Base-by-base conservation (phyloP, 2,113 vertebrate species). In the Mormyrus iriodes region DNA sequence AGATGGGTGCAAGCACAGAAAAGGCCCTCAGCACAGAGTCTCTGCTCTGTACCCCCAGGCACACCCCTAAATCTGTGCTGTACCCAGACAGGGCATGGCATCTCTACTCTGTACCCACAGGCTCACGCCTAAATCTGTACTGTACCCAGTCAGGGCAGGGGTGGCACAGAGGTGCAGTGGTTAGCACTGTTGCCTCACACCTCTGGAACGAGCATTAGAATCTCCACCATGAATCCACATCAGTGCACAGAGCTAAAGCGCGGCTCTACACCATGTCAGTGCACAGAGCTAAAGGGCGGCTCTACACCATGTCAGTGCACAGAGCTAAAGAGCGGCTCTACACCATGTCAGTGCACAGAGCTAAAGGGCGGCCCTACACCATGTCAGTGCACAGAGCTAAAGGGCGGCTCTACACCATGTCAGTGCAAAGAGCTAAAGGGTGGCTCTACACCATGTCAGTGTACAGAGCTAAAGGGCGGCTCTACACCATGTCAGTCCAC, bases 1-100 rank as follows among this genome's bases (percentile, higher is more conserved):
- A 55, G 88, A 90, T 8, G n/a, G 27, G 9, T 27, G n/a, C 61
- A 92, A 53, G 46, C 0, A 90, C 88, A 92, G 51, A 7, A 87
- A 55, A 91, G 58, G 85, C 79, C 69, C 91, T 49, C 8, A 89
- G 88, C 6, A 27, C 58, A 2, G 31, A 35, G 17, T 55, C 44
- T 19, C 42, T 17, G 4, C 44, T 27, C 88, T 46, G 55, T 21
- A 42, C 69, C 88, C 69, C 49, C 52, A 46, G 35, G 10, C 53
- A 0, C 27, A n/a, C 12, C 39, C 44, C n/a, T n/a, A 17, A 48
- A 35, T 8, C 85, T 53, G 13, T 21, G n/a, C 55, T 53, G n/a
- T 69, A 35, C 7, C 27, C 39, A 58, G 42, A 42, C 58, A 48
- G 15, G 4, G 15, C 17, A 53, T 17, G 13, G 31, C 76, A 10